A percentile compares a stretch with the other conserved stretches of the same genome.
Evolutionary conservation across 2,113 vertebrate species (phyloP).

Genomic region (Puntigrus tetrazona): DNA sequence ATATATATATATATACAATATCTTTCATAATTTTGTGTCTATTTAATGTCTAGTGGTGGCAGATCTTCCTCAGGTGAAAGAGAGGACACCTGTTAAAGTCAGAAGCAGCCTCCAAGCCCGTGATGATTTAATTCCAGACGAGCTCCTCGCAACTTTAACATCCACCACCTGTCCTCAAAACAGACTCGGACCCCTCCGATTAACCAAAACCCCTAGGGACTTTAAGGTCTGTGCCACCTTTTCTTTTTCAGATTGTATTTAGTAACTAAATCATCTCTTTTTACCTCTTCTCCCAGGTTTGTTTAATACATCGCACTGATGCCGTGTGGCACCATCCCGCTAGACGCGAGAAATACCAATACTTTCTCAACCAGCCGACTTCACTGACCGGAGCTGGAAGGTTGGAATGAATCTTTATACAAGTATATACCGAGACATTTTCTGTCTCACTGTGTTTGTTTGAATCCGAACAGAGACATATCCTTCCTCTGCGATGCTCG

Average conservation of each 20-base stretch:
- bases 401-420: slow-evolving; percentile 55
- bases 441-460: slow-evolving; percentile 3
- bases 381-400: slow-evolving; percentile 83
- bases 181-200: slow-evolving; percentile 60
- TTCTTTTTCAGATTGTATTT: slow-evolving; percentile 17
- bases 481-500: slow-evolving; percentile 81
- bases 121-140: slow-evolving; percentile 75
- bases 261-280: not conserved
- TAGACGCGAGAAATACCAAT: slow-evolving; percentile 78
- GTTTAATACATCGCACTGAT: slow-evolving; percentile 70
- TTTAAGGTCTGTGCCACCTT: slow-evolving; percentile 52
- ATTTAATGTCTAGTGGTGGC: slow-evolving; percentile 40
- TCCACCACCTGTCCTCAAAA: slow-evolving; percentile 65
- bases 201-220: slow-evolving; percentile 62
- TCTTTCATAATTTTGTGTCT: not conserved
- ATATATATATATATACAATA: not conserved
- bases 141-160: slow-evolving; percentile 77
- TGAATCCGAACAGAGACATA: slow-evolving; percentile 75
- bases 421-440: not conserved
- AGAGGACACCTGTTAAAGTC: slow-evolving; percentile 35
- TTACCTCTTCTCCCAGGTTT: slow-evolving; percentile 63
- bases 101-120: slow-evolving; percentile 52
- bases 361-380: slow-evolving; percentile 81
- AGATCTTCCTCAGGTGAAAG: slow-evolving; percentile 63
- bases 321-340: slow-evolving; percentile 83